phyloP scores from a whole-genome alignment of 2,888 invertebrate species.

The Aelia acuminata region DNA sequence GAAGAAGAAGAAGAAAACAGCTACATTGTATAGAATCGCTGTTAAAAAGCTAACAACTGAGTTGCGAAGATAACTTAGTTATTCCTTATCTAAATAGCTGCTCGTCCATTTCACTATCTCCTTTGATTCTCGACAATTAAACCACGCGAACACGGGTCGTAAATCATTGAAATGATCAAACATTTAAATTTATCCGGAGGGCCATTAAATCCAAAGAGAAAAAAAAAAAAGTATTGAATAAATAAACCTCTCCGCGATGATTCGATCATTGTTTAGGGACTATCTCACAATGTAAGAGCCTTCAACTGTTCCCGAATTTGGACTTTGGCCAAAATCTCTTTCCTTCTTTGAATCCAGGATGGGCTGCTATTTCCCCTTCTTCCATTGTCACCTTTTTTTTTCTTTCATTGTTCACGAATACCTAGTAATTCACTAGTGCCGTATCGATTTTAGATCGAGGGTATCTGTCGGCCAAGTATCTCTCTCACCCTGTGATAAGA shows the following conservation, averaged over 20 bases:
- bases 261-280: slow-evolving; percentile 15
- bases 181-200: background rate
- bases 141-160: background rate
- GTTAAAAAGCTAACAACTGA: too few relatives aligned
- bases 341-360: slow-evolving; percentile 48
- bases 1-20: too few relatives aligned
- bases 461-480: background rate
- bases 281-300: slow-evolving; percentile 14
- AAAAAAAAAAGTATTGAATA: background rate
- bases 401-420: slow-evolving; percentile 16
- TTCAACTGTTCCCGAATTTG: slow-evolving; percentile 32
- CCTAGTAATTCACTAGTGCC: slow-evolving; percentile 39
- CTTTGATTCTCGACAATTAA: background rate
- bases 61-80: background rate
- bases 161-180: background rate
- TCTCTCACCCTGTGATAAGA: too few relatives aligned
- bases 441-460: background rate
- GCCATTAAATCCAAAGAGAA: background rate
- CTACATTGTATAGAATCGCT: too few relatives aligned
- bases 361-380: slow-evolving; percentile 39
- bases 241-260: background rate
- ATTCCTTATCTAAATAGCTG: background rate
- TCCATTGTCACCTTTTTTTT: background rate
- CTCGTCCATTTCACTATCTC: background rate
- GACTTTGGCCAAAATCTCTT: slow-evolving; percentile 39